Evolutionary conservation across 2,888 invertebrate genomes (phyloP), one percentile per base, ranked within the genome.

Genomic region (Dendrolimus pini): DNA sequence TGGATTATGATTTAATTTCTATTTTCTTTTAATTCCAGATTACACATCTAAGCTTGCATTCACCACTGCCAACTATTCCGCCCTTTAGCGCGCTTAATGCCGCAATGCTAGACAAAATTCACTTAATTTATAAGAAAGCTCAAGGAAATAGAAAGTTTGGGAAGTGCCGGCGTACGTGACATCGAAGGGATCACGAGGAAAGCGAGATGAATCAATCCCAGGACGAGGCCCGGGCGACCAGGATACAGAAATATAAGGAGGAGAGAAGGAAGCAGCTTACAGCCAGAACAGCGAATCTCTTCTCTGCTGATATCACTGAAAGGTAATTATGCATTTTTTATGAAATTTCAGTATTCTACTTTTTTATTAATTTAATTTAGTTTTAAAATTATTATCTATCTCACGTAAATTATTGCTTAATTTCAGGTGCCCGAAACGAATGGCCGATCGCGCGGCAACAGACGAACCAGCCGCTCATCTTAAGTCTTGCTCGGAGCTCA

Each of bases 161-260:
- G 63, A 74, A 72, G 64, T 77, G 70, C 65, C 79, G 80, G 80
- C 72, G 80, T 55, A 75, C 83, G 82, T 85, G 88, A 87, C 87
- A 77, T 69, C 75, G 68, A 62, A 75, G 71, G 62, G 69, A 70
- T 53, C 62, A 59, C 53, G 65, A 64, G 62, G 73, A 69, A 61
- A 68, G 68, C 74, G 79, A 71, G 62, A 90, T 90, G 89, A 89
- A 77, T 65, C 81, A 80, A 69, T 75, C 85, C 61, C 82, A 80
- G 62, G 91, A 91, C 66, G 91, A 91, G 78, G 91, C 86, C 77
- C 84, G 92, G 65, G 90, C 92, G 75, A 93, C 93, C 80, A 89
- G 95, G 75, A 93, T 95, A 71, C 93, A 93, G 69, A 92, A 92
- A 69, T 95, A 95, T 82, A 95, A 95, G 78, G 95, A 95, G 72